A percentile compares a stretch with the other conserved stretches of the same genome.
Evolutionary conservation across 2,888 invertebrate species (phyloP).

Genomic region (Rhagonycha lutea): DNA sequence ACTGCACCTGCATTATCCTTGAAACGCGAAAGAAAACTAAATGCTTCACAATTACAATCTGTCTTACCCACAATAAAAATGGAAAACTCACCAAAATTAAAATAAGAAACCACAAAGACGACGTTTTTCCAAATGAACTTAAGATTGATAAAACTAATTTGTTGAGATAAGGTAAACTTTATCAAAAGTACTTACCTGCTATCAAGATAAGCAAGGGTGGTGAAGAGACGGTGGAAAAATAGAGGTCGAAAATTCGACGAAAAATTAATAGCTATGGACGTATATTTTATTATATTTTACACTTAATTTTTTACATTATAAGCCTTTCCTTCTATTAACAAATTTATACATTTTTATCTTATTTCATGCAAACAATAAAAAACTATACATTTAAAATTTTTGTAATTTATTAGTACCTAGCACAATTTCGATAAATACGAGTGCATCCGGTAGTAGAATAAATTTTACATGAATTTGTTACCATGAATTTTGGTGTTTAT

Average conservation of each 20-base stretch:
- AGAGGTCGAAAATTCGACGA: not conserved
- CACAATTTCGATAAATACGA: slow-evolving; percentile 19
- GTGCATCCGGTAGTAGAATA: not conserved
- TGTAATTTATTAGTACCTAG: slow-evolving; percentile 18
- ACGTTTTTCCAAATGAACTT: not conserved
- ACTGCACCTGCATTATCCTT: not conserved
- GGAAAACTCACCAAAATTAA: not conserved
- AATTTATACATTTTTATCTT: slow-evolving; percentile 49
- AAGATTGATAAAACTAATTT: too few species aligned
- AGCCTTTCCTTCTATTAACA: slow-evolving; percentile 55
- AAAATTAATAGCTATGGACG: slow-evolving; percentile 44
- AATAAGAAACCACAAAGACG: not conserved
- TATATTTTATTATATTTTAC: slow-evolving; percentile 53
- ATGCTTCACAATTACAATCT: not conserved
- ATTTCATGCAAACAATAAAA: slow-evolving; percentile 51
- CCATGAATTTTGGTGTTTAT: not conserved
- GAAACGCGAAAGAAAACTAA: not conserved
- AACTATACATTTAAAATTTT: slow-evolving; percentile 47
- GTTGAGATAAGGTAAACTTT: not conserved
- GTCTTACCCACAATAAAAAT: too few species aligned
- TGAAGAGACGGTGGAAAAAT: too few species aligned
- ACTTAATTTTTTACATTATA: slow-evolving; percentile 53
- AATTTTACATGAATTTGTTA: not conserved
- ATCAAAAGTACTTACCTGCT: not conserved
- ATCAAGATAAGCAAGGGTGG: too few species aligned